These are phyloP conservation scores for Chlamydotis undulata DNA, from an alignment of 2,113 vertebrate genomes.

Conservation along the genomic window DNA sequence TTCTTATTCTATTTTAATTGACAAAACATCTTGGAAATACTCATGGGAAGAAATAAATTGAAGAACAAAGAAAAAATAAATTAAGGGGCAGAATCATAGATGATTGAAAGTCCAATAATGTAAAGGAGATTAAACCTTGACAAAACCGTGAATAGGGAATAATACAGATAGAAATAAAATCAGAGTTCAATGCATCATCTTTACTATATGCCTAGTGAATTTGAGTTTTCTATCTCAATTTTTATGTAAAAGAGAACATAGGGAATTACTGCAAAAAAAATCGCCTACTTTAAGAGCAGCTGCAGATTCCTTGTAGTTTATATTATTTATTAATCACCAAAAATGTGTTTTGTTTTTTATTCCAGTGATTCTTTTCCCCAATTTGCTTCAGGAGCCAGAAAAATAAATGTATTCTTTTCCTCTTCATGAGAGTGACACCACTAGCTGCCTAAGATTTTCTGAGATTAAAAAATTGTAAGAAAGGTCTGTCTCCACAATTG, in stretches of 20 bases:
- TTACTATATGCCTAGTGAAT: background rate
- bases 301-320: slow-evolving; percentile 3
- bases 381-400: background rate
- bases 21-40: background rate
- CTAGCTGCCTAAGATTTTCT: background rate
- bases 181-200: background rate
- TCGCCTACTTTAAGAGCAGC: background rate
- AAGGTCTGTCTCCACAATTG: background rate
- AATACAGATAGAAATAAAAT: background rate
- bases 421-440: background rate
- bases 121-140: slow-evolving; percentile 27
- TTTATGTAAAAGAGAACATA: background rate
- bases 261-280: slow-evolving; percentile 15
- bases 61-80: background rate
- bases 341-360: background rate
- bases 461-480: background rate
- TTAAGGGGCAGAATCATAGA: background rate
- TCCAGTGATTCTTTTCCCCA: background rate
- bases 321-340: slow-evolving; percentile 13
- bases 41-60: background rate
- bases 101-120: slow-evolving; percentile 14
- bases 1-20: background rate
- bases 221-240: slow-evolving; percentile 20
- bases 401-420: background rate
- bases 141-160: background rate